These are phyloP conservation scores for Apomyelois bistriatella DNA, from an alignment of 2,888 invertebrate genomes.

Conservation along the genomic window DNA sequence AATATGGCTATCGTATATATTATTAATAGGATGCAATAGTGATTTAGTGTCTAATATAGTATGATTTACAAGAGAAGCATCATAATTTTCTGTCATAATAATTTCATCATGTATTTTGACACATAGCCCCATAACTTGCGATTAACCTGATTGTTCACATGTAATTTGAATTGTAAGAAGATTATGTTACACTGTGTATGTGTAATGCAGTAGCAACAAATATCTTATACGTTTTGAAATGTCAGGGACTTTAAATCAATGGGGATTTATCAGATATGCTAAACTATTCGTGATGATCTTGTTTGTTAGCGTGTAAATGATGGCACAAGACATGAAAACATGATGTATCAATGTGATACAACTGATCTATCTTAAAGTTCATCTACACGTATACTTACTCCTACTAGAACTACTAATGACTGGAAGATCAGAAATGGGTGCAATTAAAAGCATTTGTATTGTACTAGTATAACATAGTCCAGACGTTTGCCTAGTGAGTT, in stretches of 20 bases:
- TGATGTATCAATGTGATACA: background rate
- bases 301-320: constrained; percentile 3
- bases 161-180: background rate
- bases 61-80: background rate
- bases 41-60: background rate
- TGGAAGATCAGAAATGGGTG: too few species aligned
- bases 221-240: background rate
- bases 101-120: constrained; percentile 6
- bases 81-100: constrained; percentile 3
- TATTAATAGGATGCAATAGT: constrained; percentile 4
- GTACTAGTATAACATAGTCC: too few species aligned
- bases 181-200: constrained; percentile 3
- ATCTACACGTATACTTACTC: background rate
- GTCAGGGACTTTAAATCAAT: constrained; percentile 11
- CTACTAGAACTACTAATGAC: too few species aligned
- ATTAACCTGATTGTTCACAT: constrained; percentile 1
- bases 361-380: background rate
- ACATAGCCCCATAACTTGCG: background rate
- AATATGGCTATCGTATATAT: constrained; percentile 3
- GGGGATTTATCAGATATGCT: constrained; percentile 10
- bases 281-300: constrained; percentile 2
- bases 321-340: constrained; percentile 1
- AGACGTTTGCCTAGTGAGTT: too few species aligned
- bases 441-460: too few species aligned
- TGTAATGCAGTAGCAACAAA: constrained; percentile 2